Percentiles rank a stretch among this genome's conserved stretches.
These are phyloP conservation scores for Meiosimyza decipiens DNA, from an alignment of 2,888 invertebrate species.

Conservation along the genomic window DNA sequence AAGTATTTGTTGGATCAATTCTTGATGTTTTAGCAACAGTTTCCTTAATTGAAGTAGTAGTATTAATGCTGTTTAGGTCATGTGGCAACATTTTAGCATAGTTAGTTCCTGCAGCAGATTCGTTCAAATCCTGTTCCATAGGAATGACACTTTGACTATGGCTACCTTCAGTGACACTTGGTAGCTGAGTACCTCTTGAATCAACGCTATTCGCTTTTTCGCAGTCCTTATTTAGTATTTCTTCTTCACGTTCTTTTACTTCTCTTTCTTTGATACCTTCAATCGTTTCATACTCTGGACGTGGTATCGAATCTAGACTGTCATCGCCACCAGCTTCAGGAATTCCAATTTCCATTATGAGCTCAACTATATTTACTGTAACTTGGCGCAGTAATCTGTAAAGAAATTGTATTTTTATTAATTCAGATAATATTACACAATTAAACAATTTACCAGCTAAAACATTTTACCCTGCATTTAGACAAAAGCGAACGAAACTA, in stretches of 20 bases:
- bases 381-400: not conserved
- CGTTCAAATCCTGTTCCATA: not conserved
- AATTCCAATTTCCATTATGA: conserved; percentile 23
- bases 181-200: too few species aligned
- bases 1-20: conserved; percentile 16
- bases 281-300: conserved; percentile 54
- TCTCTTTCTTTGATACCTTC: conserved; percentile 26
- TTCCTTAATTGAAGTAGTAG: too few species aligned
- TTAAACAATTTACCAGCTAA: not conserved
- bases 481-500: not conserved
- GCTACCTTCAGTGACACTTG: not conserved
- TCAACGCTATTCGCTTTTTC: conserved; percentile 25
- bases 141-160: not conserved
- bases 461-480: not conserved
- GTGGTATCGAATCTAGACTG: conserved; percentile 58
- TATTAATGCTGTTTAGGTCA: too few species aligned
- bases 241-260: conserved; percentile 16
- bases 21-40: too few species aligned
- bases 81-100: too few species aligned
- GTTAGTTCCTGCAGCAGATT: too few species aligned
- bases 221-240: conserved; percentile 13
- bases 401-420: not conserved
- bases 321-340: conserved; percentile 44
- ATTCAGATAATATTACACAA: not conserved
- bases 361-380: not conserved